Base-by-base conservation (phyloP, 2,888 invertebrate genomes). In the Hyppa rectilinea region DNA sequence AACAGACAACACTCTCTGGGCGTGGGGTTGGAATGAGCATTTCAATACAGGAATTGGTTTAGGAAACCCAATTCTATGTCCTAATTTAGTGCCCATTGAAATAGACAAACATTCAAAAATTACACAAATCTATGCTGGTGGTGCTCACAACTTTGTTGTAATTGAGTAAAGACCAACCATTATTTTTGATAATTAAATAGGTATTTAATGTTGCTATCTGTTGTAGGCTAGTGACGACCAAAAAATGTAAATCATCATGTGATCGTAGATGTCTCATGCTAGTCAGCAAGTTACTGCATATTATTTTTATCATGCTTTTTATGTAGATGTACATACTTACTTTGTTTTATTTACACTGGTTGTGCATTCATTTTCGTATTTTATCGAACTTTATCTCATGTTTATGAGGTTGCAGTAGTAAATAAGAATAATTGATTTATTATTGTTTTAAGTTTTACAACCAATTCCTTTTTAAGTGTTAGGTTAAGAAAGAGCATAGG, bases 1-100 rank as follows among this genome's bases (percentile, higher is more conserved):
- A 84, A 96, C 95, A 75, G 96, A 97, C 70, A 97, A 97, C 43
- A 95, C 96, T 60, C 89, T 98, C 9, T 97, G 97, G 88, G 97
- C 97, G 29, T 98, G 98, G 98, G 98, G 98, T 1, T 98, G 98
- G 98, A 98, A 98, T 92, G 98, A 98, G 88, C 98, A 98, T 93
- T 98, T 98, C 49, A 98, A 97, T 90, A 98, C 98, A 86, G 98
- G 98, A 65, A 97, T 88, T 47, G 79, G 79, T 53, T 84, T 97
- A 38, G 83, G 83, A n/a, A 76, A 83, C n/a, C 82, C 85, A 64
- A 90, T 95, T 26, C 87, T 87, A 71, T 73, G 76, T 55, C 96
- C 96, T 29, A 93, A 92, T 26, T 75, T 89, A 81, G 91, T 96
- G 47, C 87, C 89, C 50, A 73, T 94, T 38, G 86, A 90, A 56